Evolutionary conservation across 2,888 invertebrate genomes (phyloP), one percentile per base, ranked within the genome.

Genomic region (Synanthedon vespiformis): DNA sequence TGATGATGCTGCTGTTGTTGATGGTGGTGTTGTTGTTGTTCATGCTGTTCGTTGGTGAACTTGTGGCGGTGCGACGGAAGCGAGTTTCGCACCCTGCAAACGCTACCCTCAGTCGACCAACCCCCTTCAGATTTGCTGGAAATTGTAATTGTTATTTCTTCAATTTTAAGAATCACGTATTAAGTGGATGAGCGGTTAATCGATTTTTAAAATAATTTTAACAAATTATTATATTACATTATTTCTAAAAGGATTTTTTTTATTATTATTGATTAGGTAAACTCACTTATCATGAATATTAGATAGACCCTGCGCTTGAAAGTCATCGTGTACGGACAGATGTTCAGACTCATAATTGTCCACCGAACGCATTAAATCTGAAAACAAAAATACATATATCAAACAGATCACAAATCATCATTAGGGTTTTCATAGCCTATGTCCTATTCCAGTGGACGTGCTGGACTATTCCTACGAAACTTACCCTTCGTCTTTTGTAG

Each of bases 311-410:
- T 79, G 67, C 57, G 78, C 65, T 56, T 80, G 77, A 55, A 79
- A 84, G 5, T 83, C 84, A 5, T 86, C 86, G n/a, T 77, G 76
- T 2, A 57, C 63, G 0, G 79, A 65, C 14, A 79, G 60, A 50
- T 84, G 76, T 48, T 83, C 84, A 0, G 72, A 58, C 61, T 86
- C 86, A 53, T 84, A 86, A 51, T 75, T 83, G 60, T 87, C 88
- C 1, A 87, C 87, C 0, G 87, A 85, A 40, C 88, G 73, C 83
- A 88, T 84, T 48, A 88, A 72, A 70, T 84, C 88, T 88, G 63
- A 40, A 48, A n/a, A 3, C 14, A 34, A 34, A 34, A 34, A 34
- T 34, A n/a, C n/a, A n/a, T n/a, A 34, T 34, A 34, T 34, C 10
- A 34, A 10, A 34, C 2, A 22, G 1, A 4, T 4, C 4, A 4